Percentiles rank a stretch among this genome's conserved stretches.
Conservation (phyloP, 2,888 invertebrate genomes). For the Drosophila borealis region DNA sequence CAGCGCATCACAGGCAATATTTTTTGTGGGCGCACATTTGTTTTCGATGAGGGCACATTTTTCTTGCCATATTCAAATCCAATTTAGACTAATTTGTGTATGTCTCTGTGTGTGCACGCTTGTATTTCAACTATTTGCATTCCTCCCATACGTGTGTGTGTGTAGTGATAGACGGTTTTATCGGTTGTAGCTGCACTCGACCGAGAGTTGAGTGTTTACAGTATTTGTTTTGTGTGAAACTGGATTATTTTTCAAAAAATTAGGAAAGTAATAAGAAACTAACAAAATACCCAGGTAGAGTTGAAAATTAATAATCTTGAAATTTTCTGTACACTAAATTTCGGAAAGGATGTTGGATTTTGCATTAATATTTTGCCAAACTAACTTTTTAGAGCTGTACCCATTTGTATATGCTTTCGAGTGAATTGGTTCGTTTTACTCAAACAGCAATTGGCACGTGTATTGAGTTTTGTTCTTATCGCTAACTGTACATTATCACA, state of each 20-base stretch:
- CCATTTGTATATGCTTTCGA: background rate
- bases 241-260: background rate
- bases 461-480: conserved; percentile 34
- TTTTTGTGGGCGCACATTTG: conserved; percentile 41
- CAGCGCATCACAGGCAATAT: conserved; percentile 3
- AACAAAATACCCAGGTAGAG: background rate
- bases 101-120: background rate
- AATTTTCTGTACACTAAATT: too few species aligned
- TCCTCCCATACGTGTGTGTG: background rate
- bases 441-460: conserved; percentile 28
- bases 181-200: conserved; percentile 1
- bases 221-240: background rate
- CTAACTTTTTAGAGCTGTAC: too few species aligned
- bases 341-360: background rate
- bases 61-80: conserved; percentile 34
- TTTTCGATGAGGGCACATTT: conserved; percentile 34
- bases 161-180: background rate
- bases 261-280: background rate
- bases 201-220: background rate
- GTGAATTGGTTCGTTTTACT: background rate
- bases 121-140: conserved; percentile 1
- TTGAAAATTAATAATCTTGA: too few species aligned
- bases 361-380: too few species aligned
- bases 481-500: conserved; percentile 20
- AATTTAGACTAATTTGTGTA: conserved; percentile 31